Conservation (phyloP, 1,140 invertebrate genomes). For the Drosophila tropicalis region DNA sequence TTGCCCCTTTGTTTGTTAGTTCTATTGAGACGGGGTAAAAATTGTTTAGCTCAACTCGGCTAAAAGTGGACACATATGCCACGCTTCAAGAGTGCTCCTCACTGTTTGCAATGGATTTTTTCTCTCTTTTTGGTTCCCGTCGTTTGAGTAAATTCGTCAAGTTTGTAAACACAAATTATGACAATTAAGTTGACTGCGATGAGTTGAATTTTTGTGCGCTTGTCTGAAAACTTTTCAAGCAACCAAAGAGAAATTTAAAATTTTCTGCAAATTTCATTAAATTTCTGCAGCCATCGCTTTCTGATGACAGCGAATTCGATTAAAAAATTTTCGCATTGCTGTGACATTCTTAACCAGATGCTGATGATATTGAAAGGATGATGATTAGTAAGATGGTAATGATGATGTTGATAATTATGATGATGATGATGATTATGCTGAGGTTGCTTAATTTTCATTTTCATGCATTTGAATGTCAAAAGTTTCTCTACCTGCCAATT, state of each 20-base stretch:
- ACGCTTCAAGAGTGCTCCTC: slow-evolving; percentile 10
- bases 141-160: slow-evolving; percentile 66
- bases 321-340: slow-evolving; percentile 32
- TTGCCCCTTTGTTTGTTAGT: slow-evolving; percentile 74
- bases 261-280: slow-evolving; percentile 64
- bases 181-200: slow-evolving; percentile 75
- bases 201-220: slow-evolving; percentile 52
- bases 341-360: slow-evolving; percentile 10
- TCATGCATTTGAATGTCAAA: slow-evolving; percentile 49
- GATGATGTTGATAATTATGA: background rate
- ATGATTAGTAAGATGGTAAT: background rate
- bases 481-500: slow-evolving; percentile 62
- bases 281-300: slow-evolving; percentile 35
- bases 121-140: slow-evolving; percentile 1
- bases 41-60: slow-evolving; percentile 51
- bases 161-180: slow-evolving; percentile 80
- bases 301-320: slow-evolving; percentile 61
- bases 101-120: background rate
- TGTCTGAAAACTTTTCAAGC: slow-evolving; percentile 66
- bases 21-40: slow-evolving; percentile 45
- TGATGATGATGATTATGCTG: background rate
- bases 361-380: background rate
- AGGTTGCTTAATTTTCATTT: slow-evolving; percentile 56
- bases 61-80: slow-evolving; percentile 65
- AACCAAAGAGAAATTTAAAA: slow-evolving; percentile 42